phyloP scores from a whole-genome alignment of 2,888 invertebrate species.

The Callyntrura guangdongensis region DNA sequence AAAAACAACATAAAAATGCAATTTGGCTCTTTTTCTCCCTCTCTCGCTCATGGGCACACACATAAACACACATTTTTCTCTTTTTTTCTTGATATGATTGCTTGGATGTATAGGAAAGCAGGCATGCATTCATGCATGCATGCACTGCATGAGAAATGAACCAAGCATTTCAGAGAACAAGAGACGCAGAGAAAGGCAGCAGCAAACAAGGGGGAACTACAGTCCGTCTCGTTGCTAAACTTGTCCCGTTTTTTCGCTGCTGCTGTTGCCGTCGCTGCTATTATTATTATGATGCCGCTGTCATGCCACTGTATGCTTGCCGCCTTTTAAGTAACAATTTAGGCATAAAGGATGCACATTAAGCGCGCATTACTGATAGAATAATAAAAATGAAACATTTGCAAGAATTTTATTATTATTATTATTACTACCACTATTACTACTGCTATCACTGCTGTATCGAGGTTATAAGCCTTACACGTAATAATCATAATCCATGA shows the following conservation, averaged over 20 bases:
- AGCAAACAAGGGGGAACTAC: not conserved
- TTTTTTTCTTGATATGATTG: slow-evolving; percentile 8
- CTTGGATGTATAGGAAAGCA: slow-evolving; percentile 58
- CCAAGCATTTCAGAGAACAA: slow-evolving; percentile 33
- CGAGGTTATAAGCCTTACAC: not conserved
- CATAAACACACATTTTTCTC: not conserved
- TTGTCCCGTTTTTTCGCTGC: not conserved
- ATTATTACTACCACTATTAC: not conserved
- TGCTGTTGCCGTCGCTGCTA: not conserved
- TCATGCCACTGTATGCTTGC: slow-evolving; percentile 8
- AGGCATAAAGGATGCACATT: slow-evolving; percentile 78
- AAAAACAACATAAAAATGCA: slow-evolving; percentile 40
- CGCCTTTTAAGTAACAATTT: slow-evolving; percentile 26
- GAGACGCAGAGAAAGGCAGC: slow-evolving; percentile 29
- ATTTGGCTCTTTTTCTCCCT: slow-evolving; percentile 19
- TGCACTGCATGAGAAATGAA: slow-evolving; percentile 71
- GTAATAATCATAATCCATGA: not conserved
- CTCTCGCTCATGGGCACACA: not conserved
- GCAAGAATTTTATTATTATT: slow-evolving; percentile 71
- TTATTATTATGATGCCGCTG: not conserved
- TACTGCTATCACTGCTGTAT: not conserved
- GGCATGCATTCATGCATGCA: slow-evolving; percentile 71
- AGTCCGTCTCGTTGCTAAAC: too few species aligned
- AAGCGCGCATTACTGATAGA: slow-evolving; percentile 82
- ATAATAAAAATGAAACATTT: slow-evolving; percentile 83